phyloP scores from a whole-genome alignment of 2,113 vertebrate genomes.

The Macquaria australasica region DNA sequence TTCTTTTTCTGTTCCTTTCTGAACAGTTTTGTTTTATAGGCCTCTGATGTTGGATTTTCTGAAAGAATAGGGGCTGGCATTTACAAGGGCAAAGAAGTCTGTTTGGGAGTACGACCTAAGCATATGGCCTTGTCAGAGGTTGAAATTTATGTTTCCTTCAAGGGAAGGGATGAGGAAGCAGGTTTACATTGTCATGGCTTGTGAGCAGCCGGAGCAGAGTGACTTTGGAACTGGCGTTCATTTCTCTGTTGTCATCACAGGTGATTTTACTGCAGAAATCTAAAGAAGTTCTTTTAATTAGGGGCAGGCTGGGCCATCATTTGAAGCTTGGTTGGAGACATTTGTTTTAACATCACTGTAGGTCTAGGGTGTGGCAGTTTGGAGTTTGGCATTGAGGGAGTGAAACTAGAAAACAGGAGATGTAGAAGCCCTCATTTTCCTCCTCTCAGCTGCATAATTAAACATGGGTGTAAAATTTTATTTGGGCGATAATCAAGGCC shows the following conservation, averaged over 20 bases:
- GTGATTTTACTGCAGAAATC: neutral
- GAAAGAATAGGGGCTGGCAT: slow-evolving; percentile 16
- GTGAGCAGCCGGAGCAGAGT: neutral
- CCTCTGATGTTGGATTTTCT: slow-evolving; percentile 53
- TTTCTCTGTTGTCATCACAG: slow-evolving; percentile 2
- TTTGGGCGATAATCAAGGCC: slow-evolving; percentile 5
- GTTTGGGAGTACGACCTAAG: slow-evolving; percentile 11
- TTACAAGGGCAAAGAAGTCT: slow-evolving; percentile 28
- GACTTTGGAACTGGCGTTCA: neutral
- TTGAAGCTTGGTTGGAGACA: neutral
- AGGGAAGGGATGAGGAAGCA: neutral
- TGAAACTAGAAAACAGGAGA: slow-evolving; percentile 28
- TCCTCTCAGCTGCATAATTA: slow-evolving; percentile 1
- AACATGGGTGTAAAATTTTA: neutral
- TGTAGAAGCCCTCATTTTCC: slow-evolving; percentile 9
- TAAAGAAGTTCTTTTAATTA: neutral
- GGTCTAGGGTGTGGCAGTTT: slow-evolving; percentile 16
- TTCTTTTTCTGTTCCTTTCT: slow-evolving; percentile 33
- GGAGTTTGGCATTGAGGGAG: neutral
- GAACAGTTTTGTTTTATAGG: slow-evolving; percentile 31
- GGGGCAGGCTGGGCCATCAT: neutral
- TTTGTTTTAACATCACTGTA: neutral
- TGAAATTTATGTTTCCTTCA: slow-evolving; percentile 37
- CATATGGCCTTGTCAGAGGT: slow-evolving; percentile 52
- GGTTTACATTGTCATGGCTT: neutral